Evolutionary conservation across 1,140 invertebrate species (phyloP).

Genomic region (Akabosia matsudoensis): DNA sequence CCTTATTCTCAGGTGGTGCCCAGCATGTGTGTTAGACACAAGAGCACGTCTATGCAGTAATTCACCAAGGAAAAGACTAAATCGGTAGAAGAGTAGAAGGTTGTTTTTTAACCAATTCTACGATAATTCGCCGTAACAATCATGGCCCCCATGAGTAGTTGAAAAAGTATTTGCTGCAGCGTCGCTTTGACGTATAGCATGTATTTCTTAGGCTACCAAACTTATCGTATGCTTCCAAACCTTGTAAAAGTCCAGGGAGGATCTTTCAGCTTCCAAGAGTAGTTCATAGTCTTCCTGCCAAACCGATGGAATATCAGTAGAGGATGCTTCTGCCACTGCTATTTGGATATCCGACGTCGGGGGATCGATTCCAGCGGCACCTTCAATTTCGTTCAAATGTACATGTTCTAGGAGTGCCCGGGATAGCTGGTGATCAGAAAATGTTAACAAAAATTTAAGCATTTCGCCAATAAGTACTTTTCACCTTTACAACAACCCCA

Average conservation of each 20-base stretch:
- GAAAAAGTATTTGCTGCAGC: not conserved
- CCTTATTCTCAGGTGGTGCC: too few species aligned
- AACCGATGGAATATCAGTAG: not conserved
- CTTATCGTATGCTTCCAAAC: not conserved
- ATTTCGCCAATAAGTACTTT: too few species aligned
- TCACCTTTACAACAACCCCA: too few species aligned
- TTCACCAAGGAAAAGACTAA: too few species aligned
- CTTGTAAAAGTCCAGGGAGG: constrained; percentile 7
- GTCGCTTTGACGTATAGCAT: too few species aligned
- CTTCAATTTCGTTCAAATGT: not conserved
- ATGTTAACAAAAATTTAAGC: not conserved
- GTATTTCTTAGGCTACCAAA: not conserved
- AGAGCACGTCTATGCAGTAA: too few species aligned
- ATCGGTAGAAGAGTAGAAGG: too few species aligned
- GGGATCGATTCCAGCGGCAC: not conserved
- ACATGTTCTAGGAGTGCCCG: not conserved
- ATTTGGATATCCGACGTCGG: not conserved
- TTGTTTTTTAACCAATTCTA: not conserved
- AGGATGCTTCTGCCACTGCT: too few species aligned
- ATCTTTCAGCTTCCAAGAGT: constrained; percentile 5
- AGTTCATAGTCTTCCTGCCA: not conserved
- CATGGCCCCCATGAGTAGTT: too few species aligned
- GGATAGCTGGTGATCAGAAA: not conserved
- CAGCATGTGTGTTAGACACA: not conserved
- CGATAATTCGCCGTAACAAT: not conserved